Evolutionary conservation across 92 coral and sea anemone genomes (phyloP).

Genomic region (Phymanthus crucifer): DNA sequence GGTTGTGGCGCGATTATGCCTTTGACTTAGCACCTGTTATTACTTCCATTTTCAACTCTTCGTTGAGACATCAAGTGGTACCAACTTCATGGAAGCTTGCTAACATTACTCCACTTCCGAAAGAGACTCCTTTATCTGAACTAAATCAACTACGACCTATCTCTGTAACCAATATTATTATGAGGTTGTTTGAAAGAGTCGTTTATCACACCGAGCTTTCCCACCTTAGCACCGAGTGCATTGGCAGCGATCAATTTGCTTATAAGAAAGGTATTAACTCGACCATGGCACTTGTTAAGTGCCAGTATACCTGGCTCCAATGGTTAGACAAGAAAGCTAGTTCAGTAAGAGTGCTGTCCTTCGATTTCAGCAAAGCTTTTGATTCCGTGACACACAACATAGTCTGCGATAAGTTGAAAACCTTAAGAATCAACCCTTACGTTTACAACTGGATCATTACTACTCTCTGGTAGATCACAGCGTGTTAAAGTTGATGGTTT

Average conservation of each 20-base stretch:
- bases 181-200: neutral
- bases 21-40: conserved; percentile 41
- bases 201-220: conserved; percentile 4
- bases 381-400: neutral
- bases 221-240: conserved; percentile 19
- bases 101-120: neutral
- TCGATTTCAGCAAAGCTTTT: neutral
- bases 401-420: neutral
- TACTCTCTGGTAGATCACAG: no score
- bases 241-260: conserved; percentile 27
- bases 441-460: no score
- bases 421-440: no score
- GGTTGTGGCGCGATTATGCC: conserved; percentile 48
- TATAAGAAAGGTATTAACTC: conserved; percentile 24
- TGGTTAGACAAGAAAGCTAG: conserved; percentile 1
- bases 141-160: conserved; percentile 34
- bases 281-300: conserved; percentile 25
- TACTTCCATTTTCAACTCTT: conserved; percentile 47
- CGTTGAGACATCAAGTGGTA: conserved; percentile 37
- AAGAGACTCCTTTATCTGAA: neutral
- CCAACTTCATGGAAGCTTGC: conserved; percentile 15
- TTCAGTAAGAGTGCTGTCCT: neutral
- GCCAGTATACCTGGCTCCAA: conserved; percentile 22
- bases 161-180: conserved; percentile 33
- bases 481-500: neutral